These are phyloP conservation scores for Colletes collaris DNA, from an alignment of 2,888 invertebrate species.

Conservation along the genomic window DNA sequence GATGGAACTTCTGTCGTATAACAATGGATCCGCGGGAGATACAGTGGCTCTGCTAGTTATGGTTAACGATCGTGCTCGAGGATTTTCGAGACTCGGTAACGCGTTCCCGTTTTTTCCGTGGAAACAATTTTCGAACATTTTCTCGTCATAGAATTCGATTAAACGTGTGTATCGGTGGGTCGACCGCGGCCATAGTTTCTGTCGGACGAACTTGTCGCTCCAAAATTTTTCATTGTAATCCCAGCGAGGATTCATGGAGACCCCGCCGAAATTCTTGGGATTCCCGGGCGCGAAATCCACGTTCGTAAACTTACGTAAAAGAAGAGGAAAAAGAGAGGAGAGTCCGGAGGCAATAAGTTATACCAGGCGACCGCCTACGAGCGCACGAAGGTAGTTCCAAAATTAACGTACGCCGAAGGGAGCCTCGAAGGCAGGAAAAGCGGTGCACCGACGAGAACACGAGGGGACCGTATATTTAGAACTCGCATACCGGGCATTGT, in stretches of 20 bases:
- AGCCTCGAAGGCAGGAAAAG: constrained; percentile 21
- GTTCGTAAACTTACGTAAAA: constrained; percentile 33
- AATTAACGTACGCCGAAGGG: constrained; percentile 32
- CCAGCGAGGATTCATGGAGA: too few relatives aligned
- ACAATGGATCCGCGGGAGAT: background rate
- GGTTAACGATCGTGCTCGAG: too few relatives aligned
- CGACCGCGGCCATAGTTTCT: too few relatives aligned
- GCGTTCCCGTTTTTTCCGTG: too few relatives aligned
- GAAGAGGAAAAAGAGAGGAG: background rate
- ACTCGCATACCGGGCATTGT: constrained; percentile 49
- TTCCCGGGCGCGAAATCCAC: constrained; percentile 1
- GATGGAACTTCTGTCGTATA: background rate
- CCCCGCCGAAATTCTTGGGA: background rate
- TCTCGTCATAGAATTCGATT: too few relatives aligned
- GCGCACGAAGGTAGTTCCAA: constrained; percentile 22
- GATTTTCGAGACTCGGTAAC: too few relatives aligned
- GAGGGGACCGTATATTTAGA: constrained; percentile 53
- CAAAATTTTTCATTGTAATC: too few relatives aligned
- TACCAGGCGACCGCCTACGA: background rate
- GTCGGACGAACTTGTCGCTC: too few relatives aligned
- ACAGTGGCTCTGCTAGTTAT: too few relatives aligned
- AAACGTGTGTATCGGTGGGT: too few relatives aligned
- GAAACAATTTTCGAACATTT: too few relatives aligned
- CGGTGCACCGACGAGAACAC: constrained; percentile 4
- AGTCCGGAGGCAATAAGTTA: constrained; percentile 20